Base-by-base conservation (phyloP, 2,113 vertebrate genomes). In the Halcyon malimbica region DNA sequence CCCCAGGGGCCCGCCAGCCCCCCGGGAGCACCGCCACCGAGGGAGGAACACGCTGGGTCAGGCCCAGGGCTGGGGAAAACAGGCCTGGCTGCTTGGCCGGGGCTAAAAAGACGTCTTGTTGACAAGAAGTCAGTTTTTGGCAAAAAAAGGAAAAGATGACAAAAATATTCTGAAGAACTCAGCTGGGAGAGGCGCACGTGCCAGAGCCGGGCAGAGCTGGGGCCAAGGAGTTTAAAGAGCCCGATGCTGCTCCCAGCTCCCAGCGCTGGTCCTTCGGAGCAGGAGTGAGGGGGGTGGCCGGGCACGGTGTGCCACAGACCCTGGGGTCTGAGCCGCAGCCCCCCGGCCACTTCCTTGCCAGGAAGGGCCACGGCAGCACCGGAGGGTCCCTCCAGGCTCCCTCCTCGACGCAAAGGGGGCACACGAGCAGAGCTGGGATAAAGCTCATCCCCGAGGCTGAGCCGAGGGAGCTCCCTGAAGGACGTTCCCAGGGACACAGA, bases 71-170 rank as follows among this genome's bases (percentile, higher is more conserved):
- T 50, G 70, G 41, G 8, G 31, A 73, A 63, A 89, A 89, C 50
- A 68, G 68, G 70, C 44, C 75, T 0, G 16, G 54, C 76, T 19
- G 37, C 81, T 87, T 69, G 93, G 93, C 94, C 77, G 4, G 0
- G 83, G 69, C 77, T 78, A 37, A 86, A 84, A 87, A 96, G 96
- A 98, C 90, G 78, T 13, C 93, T 16, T 96, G 93, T 97, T 95
- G 94, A 96, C 92, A 70, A 95, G 74, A 94, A 97, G 59, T 91
- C 62, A 70, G 63, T 93, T 96, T 95, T 69, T 93, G 92, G 95
- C 97, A 97, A 89, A 97, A 96, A 80, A 91, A 83, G 63, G 90
- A 83, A 93, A 86, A 93, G 85, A 75, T 75, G 94, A 96, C 82
- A 96, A 96, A 97, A 98, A 94, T 93, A 94, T 62, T 87, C 89